These are phyloP conservation scores for Spicauda simplicius DNA, from an alignment of 2,888 invertebrate species.

Conservation along the genomic window DNA sequence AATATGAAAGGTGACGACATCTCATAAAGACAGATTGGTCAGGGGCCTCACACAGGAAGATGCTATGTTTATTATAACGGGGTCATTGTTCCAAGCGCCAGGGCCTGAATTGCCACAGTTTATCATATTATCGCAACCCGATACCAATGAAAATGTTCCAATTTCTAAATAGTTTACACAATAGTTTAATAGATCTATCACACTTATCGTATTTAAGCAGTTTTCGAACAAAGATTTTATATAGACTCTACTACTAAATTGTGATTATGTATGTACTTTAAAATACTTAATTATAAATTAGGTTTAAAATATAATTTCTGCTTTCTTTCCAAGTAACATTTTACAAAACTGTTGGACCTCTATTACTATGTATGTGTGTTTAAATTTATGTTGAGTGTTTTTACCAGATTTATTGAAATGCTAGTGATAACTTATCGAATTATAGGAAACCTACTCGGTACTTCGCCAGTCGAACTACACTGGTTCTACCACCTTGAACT, in stretches of 20 bases:
- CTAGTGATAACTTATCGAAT: too few relatives aligned
- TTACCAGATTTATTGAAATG: too few relatives aligned
- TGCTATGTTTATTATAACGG: constrained; percentile 60
- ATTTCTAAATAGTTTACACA: neutral
- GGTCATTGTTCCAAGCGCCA: constrained; percentile 77
- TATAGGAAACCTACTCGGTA: too few relatives aligned
- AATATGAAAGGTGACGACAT: constrained; percentile 50
- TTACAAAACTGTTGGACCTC: too few relatives aligned
- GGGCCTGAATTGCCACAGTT: constrained; percentile 62
- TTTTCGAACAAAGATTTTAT: neutral
- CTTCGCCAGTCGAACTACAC: too few relatives aligned
- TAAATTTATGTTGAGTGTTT: too few relatives aligned
- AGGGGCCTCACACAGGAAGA: constrained; percentile 55
- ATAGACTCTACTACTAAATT: neutral
- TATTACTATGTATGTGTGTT: too few relatives aligned
- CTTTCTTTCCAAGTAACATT: too few relatives aligned
- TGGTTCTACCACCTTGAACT: too few relatives aligned
- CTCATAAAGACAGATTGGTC: constrained; percentile 41
- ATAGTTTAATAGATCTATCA: constrained; percentile 16
- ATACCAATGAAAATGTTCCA: constrained; percentile 12
- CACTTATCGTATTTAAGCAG: neutral
- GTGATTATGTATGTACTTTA: too few relatives aligned
- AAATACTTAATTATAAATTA: too few relatives aligned
- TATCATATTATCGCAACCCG: constrained; percentile 49
- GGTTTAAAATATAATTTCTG: too few relatives aligned